Base-by-base conservation (phyloP, 2,888 invertebrate species). In the Cyclophora albipunctata region DNA sequence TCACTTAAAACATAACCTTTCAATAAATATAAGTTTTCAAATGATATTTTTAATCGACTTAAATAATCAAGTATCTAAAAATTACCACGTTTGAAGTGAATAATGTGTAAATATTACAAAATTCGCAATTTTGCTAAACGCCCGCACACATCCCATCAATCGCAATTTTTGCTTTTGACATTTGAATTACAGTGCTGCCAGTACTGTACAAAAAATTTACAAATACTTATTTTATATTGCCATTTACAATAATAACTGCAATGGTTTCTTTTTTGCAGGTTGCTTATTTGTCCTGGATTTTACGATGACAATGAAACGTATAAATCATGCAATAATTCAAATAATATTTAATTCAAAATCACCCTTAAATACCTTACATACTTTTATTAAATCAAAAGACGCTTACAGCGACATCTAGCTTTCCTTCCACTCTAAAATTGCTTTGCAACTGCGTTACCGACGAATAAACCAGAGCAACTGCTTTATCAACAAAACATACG, bases 401-500 rank as follows among this genome's bases (percentile, higher is more conserved):
- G 20, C 20, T 20, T 20, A 20, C 20, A 20, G 20, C 20, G 20
- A 20, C 20, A 20, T 20, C 20, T 20, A 20, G 20, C 20, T 20
- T 20, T 20, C 20, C 20, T 20, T 20, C 20, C 20, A 20, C 20
- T 20, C 2, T 20, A 20, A 20, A 20, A 20, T 20, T 20, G 20
- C 20, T 20, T 20, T 20, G 20, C 45, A 34, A 59, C 69, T 69
- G 67, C 49, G 71, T 65, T 55, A 72, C 59, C 74, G 60, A 68
- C 65, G 20, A 20, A 20, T 20, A 1, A 20, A 20, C 20, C 20
- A 20, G 20, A 20, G 20, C 20, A 20, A 58, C 75, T 73, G 69
- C 53, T 73, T 75, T 71, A 75, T 66, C 72, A 63, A 73, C 71
- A 66, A 62, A 66, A 70, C 67, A 68, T 69, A 77, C 84, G 88